Evolutionary conservation across 1,140 invertebrate species (phyloP).

Genomic region (Harlomillsia oculata): DNA sequence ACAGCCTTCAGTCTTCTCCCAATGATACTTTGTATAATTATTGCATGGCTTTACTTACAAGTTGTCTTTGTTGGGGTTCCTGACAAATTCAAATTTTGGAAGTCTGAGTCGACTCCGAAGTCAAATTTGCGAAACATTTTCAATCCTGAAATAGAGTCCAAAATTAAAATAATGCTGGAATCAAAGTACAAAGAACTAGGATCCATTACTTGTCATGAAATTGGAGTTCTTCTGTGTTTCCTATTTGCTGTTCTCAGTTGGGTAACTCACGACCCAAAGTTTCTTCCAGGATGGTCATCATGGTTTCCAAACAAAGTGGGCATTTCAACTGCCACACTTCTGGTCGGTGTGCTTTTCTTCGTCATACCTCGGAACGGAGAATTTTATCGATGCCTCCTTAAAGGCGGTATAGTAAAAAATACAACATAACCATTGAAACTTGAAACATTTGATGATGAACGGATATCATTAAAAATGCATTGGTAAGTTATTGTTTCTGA

Average conservation of each 20-base stretch:
- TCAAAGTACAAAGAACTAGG: constrained; percentile 66
- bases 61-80: constrained; percentile 61
- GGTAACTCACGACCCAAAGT: constrained; percentile 77
- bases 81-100: constrained; percentile 22
- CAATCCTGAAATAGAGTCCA: constrained; percentile 21
- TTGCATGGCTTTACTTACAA: constrained; percentile 57
- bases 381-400: constrained; percentile 19
- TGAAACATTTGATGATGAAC: background rate
- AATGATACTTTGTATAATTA: constrained; percentile 61
- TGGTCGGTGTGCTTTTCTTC: constrained; percentile 28
- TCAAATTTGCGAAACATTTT: constrained; percentile 13
- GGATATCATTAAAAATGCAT: too few relatives aligned
- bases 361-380: constrained; percentile 20
- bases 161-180: constrained; percentile 45
- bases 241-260: constrained; percentile 67
- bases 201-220: constrained; percentile 68
- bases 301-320: constrained; percentile 47
- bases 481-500: background rate
- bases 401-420: too few relatives aligned
- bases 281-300: constrained; percentile 66
- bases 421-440: background rate
- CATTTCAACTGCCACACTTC: constrained; percentile 19
- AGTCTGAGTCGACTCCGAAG: background rate
- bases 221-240: constrained; percentile 62
- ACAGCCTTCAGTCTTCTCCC: constrained; percentile 56